Evolutionary conservation across 2,888 invertebrate species (phyloP).

Genomic region (Diloba caeruleocephala): DNA sequence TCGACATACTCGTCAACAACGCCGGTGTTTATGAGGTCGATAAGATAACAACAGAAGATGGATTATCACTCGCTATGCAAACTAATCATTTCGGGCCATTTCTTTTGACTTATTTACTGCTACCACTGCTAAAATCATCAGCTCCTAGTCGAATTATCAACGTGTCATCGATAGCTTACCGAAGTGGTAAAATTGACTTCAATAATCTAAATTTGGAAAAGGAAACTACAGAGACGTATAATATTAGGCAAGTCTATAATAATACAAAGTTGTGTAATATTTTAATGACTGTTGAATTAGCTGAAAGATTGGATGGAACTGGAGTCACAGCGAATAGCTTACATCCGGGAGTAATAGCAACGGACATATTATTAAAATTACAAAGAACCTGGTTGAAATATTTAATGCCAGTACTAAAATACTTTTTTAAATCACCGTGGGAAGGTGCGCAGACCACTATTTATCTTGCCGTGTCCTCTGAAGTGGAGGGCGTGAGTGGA

Average conservation of each 20-base stretch:
- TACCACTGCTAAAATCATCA: constrained; percentile 78
- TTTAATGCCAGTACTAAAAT: constrained; percentile 73
- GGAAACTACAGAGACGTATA: constrained; percentile 51
- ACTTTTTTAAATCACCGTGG: constrained; percentile 66
- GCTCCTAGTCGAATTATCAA: constrained; percentile 78
- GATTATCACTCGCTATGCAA: constrained; percentile 89
- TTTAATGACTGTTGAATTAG: constrained; percentile 92
- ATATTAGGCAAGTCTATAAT: constrained; percentile 47
- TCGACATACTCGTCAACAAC: constrained; percentile 91
- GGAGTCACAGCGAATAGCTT: constrained; percentile 93
- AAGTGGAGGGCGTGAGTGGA: constrained; percentile 89
- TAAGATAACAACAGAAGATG: constrained; percentile 88
- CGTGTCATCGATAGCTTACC: constrained; percentile 73
- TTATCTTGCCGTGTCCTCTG: constrained; percentile 86
- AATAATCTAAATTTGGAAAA: constrained; percentile 67
- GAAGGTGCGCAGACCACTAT: constrained; percentile 87
- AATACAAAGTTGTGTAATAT: constrained; percentile 94
- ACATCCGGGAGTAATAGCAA: constrained; percentile 93
- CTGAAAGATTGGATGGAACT: constrained; percentile 90
- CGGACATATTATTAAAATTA: constrained; percentile 89
- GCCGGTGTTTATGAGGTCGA: constrained; percentile 85
- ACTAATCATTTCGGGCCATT: constrained; percentile 90
- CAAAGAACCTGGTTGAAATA: constrained; percentile 50
- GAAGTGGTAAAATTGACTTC: constrained; percentile 63
- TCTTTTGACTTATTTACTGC: constrained; percentile 90